Evolutionary conservation across 1,140 invertebrate genomes (phyloP).

Genomic region (Eumaeus atala): DNA sequence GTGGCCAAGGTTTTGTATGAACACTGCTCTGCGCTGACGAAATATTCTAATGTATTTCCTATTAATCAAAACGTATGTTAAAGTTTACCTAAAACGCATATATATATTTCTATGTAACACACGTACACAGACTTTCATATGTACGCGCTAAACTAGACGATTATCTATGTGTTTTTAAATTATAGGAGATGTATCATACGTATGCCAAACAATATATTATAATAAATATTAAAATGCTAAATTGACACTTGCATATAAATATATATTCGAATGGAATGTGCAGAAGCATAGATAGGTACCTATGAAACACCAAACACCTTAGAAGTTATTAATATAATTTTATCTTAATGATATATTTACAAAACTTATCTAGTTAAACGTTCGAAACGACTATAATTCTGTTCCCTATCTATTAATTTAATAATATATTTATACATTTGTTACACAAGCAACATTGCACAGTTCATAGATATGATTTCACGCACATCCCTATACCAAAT

Average conservation of each 20-base stretch:
- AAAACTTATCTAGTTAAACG: conserved; percentile 58
- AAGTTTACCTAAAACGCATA: no score
- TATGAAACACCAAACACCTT: conserved; percentile 70
- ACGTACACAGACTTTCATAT: no score
- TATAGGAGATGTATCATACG: conserved; percentile 23
- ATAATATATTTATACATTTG: conserved; percentile 58
- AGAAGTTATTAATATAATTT: conserved; percentile 46
- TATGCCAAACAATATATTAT: conserved; percentile 39
- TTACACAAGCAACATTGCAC: conserved; percentile 67
- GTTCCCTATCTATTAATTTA: conserved; percentile 65
- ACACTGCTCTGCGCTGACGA: no score
- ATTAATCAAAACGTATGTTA: no score
- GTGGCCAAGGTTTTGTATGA: not conserved
- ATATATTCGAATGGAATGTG: conserved; percentile 62
- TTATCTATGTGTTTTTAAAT: no score
- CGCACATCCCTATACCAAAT: conserved; percentile 41
- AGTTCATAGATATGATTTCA: conserved; percentile 55
- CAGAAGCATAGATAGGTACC: conserved; percentile 67
- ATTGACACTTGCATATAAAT: conserved; percentile 69
- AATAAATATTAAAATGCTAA: conserved; percentile 50
- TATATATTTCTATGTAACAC: no score
- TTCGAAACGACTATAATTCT: conserved; percentile 63
- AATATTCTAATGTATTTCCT: no score
- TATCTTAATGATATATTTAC: conserved; percentile 65
- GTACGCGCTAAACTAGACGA: no score